phyloP scores from a whole-genome alignment of 2,113 vertebrate species.

The Phoenicopterus ruber region DNA sequence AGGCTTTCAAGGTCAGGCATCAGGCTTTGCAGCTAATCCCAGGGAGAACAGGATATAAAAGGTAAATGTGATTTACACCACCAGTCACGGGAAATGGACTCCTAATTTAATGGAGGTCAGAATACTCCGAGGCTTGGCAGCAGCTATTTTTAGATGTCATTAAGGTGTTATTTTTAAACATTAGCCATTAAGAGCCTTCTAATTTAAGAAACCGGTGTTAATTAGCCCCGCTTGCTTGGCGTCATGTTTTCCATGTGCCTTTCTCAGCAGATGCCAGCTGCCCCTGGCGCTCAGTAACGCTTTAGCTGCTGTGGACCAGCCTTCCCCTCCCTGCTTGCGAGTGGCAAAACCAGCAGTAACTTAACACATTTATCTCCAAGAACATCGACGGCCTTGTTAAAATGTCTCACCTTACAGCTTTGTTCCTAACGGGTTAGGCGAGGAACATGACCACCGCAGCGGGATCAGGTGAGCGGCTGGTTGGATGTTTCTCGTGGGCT shows the following conservation, averaged over 20 bases:
- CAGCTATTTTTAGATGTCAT: conserved; percentile 73
- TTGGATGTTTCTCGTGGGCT: background rate
- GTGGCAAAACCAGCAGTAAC: conserved; percentile 8
- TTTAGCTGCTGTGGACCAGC: background rate
- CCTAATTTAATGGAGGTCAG: conserved; percentile 19
- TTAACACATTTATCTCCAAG: background rate
- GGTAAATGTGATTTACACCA: conserved; percentile 31
- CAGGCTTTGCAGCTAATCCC: conserved; percentile 30
- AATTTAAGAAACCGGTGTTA: conserved; percentile 70
- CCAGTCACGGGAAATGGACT: background rate
- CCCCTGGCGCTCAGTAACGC: background rate
- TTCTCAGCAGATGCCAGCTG: background rate
- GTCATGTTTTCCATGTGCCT: conserved; percentile 11
- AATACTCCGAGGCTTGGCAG: conserved; percentile 15
- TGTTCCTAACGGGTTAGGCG: background rate
- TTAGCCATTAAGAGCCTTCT: conserved; percentile 55
- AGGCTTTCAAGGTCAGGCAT: conserved; percentile 47
- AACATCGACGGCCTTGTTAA: background rate
- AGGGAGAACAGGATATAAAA: conserved; percentile 7
- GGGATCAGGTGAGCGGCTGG: background rate
- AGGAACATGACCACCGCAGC: background rate
- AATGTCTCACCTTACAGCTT: background rate
- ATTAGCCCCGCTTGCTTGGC: conserved; percentile 12
- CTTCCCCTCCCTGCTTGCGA: background rate
- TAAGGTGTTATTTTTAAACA: conserved; percentile 73